Conservation (phyloP, 2,113 vertebrate genomes). For the Meleagris gallopavo region DNA sequence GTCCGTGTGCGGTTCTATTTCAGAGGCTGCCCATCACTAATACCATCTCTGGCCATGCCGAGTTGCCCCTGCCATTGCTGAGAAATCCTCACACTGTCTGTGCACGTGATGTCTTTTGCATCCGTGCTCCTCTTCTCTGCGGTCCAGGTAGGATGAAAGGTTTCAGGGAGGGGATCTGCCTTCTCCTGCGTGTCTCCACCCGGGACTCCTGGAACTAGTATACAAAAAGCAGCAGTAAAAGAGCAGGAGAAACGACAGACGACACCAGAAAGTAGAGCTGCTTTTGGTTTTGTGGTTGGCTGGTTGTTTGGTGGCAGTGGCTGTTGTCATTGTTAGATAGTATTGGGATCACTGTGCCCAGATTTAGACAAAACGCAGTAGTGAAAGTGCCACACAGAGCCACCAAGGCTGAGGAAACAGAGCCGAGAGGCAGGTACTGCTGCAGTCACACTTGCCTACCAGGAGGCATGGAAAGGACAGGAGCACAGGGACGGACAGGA, state of each 20-base stretch:
- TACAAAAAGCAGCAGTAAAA: not conserved
- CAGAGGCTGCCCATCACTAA: not conserved
- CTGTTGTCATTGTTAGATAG: not conserved
- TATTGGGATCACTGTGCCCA: not conserved
- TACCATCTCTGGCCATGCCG: not conserved
- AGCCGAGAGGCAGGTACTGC: not conserved
- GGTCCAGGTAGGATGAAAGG: not conserved
- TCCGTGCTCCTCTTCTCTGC: not conserved
- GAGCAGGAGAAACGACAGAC: not conserved
- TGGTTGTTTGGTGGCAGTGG: not conserved
- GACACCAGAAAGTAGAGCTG: not conserved
- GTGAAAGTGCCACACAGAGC: not conserved
- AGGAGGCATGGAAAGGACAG: not conserved
- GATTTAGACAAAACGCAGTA: not conserved
- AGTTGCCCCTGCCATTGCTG: not conserved
- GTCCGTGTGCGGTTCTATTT: accelerated
- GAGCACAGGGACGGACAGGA: not conserved
- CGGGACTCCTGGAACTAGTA: accelerated
- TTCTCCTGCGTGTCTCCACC: not conserved
- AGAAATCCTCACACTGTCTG: not conserved
- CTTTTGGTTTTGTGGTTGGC: not conserved
- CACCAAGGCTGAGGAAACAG: not conserved
- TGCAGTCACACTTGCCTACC: not conserved
- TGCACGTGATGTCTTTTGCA: not conserved
- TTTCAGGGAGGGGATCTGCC: not conserved